Evolutionary conservation across 30 jellyfish, hydroid and myxozoan species (phyloP), one percentile per base, ranked within the genome.

Genomic region (Rhopilema esculentum): DNA sequence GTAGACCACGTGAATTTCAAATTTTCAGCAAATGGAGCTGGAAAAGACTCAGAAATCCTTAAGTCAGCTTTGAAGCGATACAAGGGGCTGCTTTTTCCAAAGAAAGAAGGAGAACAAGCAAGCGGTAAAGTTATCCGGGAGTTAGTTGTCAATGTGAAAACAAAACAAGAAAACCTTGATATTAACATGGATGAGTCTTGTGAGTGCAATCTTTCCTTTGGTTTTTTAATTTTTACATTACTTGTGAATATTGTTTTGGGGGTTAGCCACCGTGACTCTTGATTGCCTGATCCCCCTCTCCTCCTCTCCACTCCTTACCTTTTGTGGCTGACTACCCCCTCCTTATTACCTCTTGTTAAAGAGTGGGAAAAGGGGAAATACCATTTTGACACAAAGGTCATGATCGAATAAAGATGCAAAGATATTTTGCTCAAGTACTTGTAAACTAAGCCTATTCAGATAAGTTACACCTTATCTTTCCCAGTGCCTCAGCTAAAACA

Each of bases 131-230:
- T 15, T 17, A 27, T 91, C 6, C 75, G 61, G 32, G 27, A 64
- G 26, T 51, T 91, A 12, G 90, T 27, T 16, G 82, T 91, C 12
- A 28, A 24, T 1, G 83, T 91, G 25, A 50, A 62, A 20, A 83
- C 31, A 4, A 1, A 51, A 18, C 49, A 57, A 30, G 87, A 71
- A 48, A 77, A 69, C n/a, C 77, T 86, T 19, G 77, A 80, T 49
- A 31, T 74, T 27, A 80, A 91, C 20, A 91, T 80, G 84, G 88
- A 91, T 53, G 98, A 91, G 27, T 53, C 62, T n/a, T 91, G 93
- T 85, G 62, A 72, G 93, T 75, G 49, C 40, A 29, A 1, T 1
- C 24, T 1, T 79, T n/a, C 49, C 73, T 23, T 27, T n/a, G n/a
- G n/a, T n/a, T n/a, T n/a, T n/a, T n/a, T n/a, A n/a, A n/a, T n/a